Evolutionary conservation across 1,140 invertebrate genomes (phyloP), one percentile per base, ranked within the genome.

Genomic region (Pseudomyrmex sp.): DNA sequence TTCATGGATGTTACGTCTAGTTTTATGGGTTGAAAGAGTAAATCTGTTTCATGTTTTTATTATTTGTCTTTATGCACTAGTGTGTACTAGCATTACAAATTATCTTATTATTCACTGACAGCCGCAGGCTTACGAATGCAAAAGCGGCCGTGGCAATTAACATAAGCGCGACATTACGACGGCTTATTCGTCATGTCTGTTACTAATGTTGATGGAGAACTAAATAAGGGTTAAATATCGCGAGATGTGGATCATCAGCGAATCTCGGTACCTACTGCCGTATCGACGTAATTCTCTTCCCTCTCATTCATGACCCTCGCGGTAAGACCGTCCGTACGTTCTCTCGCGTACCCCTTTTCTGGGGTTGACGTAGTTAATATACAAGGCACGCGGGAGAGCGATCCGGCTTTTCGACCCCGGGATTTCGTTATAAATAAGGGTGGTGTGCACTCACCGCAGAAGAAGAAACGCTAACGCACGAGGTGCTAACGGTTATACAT

Each of bases 281-380:
- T 13, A 44, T 54, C 72, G 44, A 44, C 56, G 80, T 86, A 77
- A 84, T 79, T 83, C 59, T 61, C 66, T 59, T 76, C 52, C 72
- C 10, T 58, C 54, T 58, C 54, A 62, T 5, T 59, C 68, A 50
- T 66, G 48, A 26, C 26, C 63, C 84, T 58, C 35, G 44, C 15
- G 23, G 85, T 23, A 73, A 74, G 23, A 69, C 50, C 35, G 18
- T 63, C 54, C 58, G 58, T 68, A 77, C 50, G 48, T 46, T 74
- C 35, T 44, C 54, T 74, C 35, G 20, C 54, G 20, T 87, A 86
- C 80, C 79, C 54, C 84, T 88, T 85, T 85, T 75, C 87, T 72
- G 74, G 74, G 80, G 74, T 62, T 74, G 88, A 80, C 83, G 88
- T 90, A 89, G 88, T 90, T 90, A 89, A 90, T 90, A 88, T 89